Base-by-base conservation (phyloP, 1,140 invertebrate species). In the Ptiloglossa arizonensis region DNA sequence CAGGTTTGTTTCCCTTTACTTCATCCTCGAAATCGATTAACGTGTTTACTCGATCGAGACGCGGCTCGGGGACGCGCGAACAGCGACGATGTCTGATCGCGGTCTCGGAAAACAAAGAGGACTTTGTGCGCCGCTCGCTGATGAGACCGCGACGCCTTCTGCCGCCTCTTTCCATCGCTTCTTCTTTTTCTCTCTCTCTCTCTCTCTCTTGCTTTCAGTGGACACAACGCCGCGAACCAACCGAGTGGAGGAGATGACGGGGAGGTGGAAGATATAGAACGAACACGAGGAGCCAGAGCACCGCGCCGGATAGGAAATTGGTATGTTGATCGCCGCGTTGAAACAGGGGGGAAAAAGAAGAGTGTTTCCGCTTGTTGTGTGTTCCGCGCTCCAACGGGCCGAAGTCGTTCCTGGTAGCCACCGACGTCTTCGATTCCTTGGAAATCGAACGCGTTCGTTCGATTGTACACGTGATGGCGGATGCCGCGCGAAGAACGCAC, bases 31-130 rank as follows among this genome's bases (percentile, higher is more conserved):
- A 59, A 72, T 83, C 81, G 82, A 85, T 85, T 83, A 83, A 72
- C 72, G 78, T 71, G 82, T 84, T 80, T 84, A 81, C 63, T 67
- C 82, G 78, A 80, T 83, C 72, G 71, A 71, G 17, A 71, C 74
- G 82, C 46, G 56, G 27, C 24, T 35, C 44, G 80, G 68, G 70
- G 80, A 81, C 56, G 68, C 63, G 72, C 70, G 81, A 75, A 74
- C 52, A 46, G 29, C 38, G 22, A 48, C 60, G 44, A 68, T 52
- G 56, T 60, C 50, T 56, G 69, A 83, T 81, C 83, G 78, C 62
- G 68, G 59, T 57, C 59, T 71, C 54, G 60, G 66, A 78, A 85
- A 80, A 85, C 83, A 85, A 85, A 81, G 83, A 56, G 72, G 78
- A 81, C 83, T 78, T 71, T 81, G 82, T 85, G 78, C 69, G 32